phyloP scores from a whole-genome alignment of 2,888 invertebrate species.

The Graphium colonna region DNA sequence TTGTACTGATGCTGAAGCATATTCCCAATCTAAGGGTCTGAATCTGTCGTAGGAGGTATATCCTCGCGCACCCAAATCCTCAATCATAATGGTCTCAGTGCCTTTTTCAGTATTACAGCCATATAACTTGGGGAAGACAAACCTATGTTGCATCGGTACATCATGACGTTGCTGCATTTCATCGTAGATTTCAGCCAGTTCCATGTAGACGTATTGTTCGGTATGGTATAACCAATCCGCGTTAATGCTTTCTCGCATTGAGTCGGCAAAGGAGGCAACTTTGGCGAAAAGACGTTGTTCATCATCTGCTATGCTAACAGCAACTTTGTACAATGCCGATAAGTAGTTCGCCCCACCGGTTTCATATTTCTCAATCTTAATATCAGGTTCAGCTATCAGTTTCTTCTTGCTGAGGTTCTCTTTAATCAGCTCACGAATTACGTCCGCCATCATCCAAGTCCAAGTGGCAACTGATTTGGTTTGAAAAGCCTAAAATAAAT shows the following conservation, averaged over 20 bases:
- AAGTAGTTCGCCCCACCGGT: slow-evolving; percentile 30
- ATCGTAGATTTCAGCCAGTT: slow-evolving; percentile 38
- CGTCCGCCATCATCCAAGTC: slow-evolving; percentile 13
- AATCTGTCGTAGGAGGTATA: slow-evolving; percentile 46
- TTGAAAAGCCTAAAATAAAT: no score
- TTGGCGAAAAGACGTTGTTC: slow-evolving; percentile 47
- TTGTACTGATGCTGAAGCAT: slow-evolving; percentile 43
- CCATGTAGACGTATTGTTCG: slow-evolving; percentile 45
- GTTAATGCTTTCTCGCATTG: slow-evolving; percentile 34
- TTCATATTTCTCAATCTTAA: slow-evolving; percentile 36
- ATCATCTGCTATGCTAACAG: slow-evolving; percentile 6
- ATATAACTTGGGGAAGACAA: slow-evolving; percentile 44
- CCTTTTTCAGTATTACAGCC: slow-evolving; percentile 34
- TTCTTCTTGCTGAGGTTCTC: not conserved
- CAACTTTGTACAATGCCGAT: slow-evolving; percentile 16
- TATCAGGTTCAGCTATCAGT: slow-evolving; percentile 23
- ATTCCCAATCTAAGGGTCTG: slow-evolving; percentile 49
- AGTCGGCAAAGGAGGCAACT: slow-evolving; percentile 44
- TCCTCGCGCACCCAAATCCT: slow-evolving; percentile 46
- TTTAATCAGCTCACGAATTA: not conserved
- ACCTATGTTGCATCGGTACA: slow-evolving; percentile 37
- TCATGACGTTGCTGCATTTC: slow-evolving; percentile 39
- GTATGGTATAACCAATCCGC: slow-evolving; percentile 38
- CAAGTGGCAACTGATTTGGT: slow-evolving; percentile 1
- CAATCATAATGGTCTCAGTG: slow-evolving; percentile 52